phyloP scores from a whole-genome alignment of 2,113 vertebrate species.

The Aphyosemion australe region DNA sequence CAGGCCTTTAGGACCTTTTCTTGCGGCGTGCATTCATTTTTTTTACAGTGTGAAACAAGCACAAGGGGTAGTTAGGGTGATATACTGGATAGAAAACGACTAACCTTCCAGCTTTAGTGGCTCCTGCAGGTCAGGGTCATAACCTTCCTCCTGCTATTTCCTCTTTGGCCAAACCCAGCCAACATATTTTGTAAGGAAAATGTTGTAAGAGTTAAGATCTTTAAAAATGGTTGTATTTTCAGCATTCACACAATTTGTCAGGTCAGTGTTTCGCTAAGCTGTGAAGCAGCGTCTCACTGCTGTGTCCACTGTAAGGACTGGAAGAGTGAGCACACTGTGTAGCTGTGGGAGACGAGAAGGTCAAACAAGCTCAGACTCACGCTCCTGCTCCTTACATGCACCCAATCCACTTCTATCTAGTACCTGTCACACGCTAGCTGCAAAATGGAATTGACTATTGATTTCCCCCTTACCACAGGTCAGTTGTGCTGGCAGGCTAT shows the following conservation, averaged over 20 bases:
- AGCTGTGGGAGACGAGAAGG: conserved; percentile 17
- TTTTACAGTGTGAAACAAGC: no score
- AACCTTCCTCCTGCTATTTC: no score
- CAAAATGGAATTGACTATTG: conserved; percentile 86
- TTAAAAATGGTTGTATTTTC: neutral
- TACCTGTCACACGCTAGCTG: conserved; percentile 77
- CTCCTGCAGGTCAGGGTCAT: no score
- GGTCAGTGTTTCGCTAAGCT: neutral
- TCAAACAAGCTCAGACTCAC: conserved; percentile 65
- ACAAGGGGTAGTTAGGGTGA: no score
- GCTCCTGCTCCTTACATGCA: conserved; percentile 77
- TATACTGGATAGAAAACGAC: no score
- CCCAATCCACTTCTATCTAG: conserved; percentile 81
- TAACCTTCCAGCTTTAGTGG: no score
- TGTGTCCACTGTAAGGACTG: conserved; percentile 32
- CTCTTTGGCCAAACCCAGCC: no score
- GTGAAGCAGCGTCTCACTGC: conserved; percentile 28
- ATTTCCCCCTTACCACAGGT: conserved; percentile 81
- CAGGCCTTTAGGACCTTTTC: no score
- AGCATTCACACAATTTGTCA: conserved; percentile 6
- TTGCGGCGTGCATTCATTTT: no score
- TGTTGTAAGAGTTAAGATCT: neutral
- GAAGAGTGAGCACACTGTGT: conserved; percentile 13
- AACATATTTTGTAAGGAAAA: no score
- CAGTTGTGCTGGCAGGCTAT: conserved; percentile 65